Conservation (phyloP, 2,797 vertebrate species). For the Molossus alvarezi region DNA sequence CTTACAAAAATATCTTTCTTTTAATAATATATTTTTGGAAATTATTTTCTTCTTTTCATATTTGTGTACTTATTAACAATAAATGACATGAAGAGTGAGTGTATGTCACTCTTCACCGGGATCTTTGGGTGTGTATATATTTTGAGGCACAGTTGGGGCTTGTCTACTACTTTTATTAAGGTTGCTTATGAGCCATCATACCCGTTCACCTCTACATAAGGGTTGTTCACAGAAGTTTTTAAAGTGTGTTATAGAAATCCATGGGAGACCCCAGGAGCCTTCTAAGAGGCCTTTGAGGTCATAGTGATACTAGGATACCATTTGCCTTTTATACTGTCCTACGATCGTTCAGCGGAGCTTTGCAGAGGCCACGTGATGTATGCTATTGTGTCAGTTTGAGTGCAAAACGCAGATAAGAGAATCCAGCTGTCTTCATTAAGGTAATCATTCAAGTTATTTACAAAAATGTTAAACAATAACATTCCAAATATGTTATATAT, state of each 20-base stretch:
- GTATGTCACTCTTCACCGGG: not conserved
- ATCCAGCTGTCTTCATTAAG: not conserved
- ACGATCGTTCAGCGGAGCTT: not conserved
- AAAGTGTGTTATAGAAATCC: not conserved
- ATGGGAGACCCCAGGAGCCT: too few relatives aligned
- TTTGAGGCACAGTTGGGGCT: not conserved
- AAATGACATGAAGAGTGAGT: not conserved
- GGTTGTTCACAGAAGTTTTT: not conserved
- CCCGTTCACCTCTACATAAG: not conserved
- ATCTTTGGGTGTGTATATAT: not conserved
- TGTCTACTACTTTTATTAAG: not conserved
- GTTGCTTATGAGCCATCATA: not conserved
- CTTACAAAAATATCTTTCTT: not conserved
- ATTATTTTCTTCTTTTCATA: not conserved
- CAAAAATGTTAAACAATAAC: not conserved
- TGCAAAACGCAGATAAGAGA: not conserved
- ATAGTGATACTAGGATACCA: not conserved
- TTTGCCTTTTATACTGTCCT: not conserved
- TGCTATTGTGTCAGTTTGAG: not conserved
- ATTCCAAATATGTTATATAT: not conserved
- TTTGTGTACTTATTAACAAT: not conserved
- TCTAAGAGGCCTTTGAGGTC: not conserved
- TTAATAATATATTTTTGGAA: not conserved
- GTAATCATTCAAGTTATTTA: not conserved
- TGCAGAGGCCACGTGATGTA: not conserved